Conservation (phyloP, 2,797 vertebrate species). For the Paguma larvata region DNA sequence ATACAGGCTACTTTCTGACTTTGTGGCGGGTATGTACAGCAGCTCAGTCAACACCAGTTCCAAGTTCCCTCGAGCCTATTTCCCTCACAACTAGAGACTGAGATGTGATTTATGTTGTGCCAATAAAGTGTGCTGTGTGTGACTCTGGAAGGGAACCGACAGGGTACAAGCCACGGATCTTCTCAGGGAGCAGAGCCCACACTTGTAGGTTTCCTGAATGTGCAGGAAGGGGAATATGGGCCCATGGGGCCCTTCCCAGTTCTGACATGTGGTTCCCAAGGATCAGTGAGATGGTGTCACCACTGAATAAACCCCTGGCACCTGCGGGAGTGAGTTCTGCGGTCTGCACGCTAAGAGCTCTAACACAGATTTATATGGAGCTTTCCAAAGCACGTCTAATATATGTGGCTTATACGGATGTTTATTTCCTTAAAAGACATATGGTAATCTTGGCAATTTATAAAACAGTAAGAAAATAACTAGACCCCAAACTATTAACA, state of each 20-base stretch:
- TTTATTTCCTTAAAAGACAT: conserved; percentile 68
- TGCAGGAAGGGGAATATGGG: background rate
- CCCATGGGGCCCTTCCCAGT: background rate
- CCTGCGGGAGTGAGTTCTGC: background rate
- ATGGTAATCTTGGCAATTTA: conserved; percentile 51
- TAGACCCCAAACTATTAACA: conserved; percentile 55
- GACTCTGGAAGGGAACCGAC: background rate
- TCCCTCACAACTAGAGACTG: background rate
- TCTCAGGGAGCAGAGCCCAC: background rate
- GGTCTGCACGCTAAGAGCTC: background rate
- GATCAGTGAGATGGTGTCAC: background rate
- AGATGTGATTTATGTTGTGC: background rate
- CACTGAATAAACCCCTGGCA: background rate
- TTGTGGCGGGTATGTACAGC: background rate
- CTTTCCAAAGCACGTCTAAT: conserved; percentile 6
- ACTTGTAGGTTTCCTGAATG: background rate
- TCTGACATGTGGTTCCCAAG: background rate
- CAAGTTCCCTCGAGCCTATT: background rate
- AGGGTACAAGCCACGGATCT: background rate
- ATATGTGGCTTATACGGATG: background rate
- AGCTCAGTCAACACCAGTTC: background rate
- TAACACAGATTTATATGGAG: background rate
- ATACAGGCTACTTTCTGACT: background rate
- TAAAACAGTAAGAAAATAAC: conserved; percentile 67
- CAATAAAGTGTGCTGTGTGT: background rate